Evolutionary conservation across 2,797 vertebrate genomes (phyloP).

Genomic region (Acrossocheilus fasciatus): DNA sequence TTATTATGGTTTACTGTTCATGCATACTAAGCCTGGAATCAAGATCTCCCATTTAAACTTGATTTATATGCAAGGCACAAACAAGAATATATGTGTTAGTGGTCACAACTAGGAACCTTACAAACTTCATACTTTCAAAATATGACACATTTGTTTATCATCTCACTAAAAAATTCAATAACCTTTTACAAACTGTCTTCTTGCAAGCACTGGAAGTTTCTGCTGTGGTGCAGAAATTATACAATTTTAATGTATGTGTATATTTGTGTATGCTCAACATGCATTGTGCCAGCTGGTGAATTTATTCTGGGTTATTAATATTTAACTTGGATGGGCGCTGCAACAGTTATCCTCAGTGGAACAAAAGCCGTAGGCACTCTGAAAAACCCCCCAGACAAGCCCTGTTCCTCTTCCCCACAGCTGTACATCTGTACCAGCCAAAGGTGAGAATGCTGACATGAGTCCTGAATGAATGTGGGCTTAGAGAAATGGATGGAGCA

Average conservation of each 20-base stretch:
- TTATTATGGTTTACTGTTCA: conserved; percentile 27
- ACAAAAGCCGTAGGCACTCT: conserved; percentile 4
- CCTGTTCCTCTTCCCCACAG: conserved; percentile 29
- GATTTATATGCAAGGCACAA: conserved; percentile 28
- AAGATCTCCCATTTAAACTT: neutral
- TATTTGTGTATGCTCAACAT: conserved; percentile 44
- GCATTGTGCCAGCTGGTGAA: conserved; percentile 51
- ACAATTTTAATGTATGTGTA: neutral
- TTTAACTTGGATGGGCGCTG: conserved; percentile 52
- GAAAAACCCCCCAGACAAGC: conserved; percentile 39
- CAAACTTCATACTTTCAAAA: neutral
- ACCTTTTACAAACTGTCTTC: neutral
- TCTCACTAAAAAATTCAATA: neutral
- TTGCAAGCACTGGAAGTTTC: neutral
- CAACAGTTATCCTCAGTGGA: conserved; percentile 42
- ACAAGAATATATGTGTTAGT: neutral
- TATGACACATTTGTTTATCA: neutral
- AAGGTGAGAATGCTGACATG: conserved; percentile 6
- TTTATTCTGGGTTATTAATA: conserved; percentile 57
- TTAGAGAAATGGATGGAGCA: conserved; percentile 8
- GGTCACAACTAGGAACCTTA: neutral
- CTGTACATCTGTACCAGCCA: conserved; percentile 34
- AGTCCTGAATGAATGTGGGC: neutral
- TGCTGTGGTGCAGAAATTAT: neutral
- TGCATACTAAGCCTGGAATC: conserved; percentile 2